Evolutionary conservation across 1,140 invertebrate genomes (phyloP), one percentile per base, ranked within the genome.

Genomic region (Rhopalosiphum padi): DNA sequence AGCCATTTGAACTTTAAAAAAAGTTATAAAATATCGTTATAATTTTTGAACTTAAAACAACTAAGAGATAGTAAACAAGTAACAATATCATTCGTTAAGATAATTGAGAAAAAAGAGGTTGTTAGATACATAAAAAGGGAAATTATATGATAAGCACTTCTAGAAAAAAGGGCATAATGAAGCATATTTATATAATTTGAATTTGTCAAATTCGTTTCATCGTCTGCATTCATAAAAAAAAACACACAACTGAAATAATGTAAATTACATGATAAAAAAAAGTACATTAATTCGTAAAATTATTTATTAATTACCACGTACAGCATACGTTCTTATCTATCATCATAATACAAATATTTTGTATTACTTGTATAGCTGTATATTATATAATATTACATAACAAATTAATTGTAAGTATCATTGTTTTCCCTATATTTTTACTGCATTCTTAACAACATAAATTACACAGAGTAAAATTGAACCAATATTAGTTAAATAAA

Each of bases 41-140:
- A 5, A 68, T n/a, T 18, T 68, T 68, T n/a, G 15, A 68, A 68
- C 15, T 68, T 68, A n/a, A 68, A 68, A n/a, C 60, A n/a, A n/a
- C n/a, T 18, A 68, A n/a, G 30, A 68, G 30, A 68, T 68, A n/a
- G 60, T 68, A 68, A n/a, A 15, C 60, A 68, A 68, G 15, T n/a
- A 68, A 68, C 60, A 68, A 68, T 68, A n/a, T 68, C 60, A n/a
- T 68, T 68, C 60, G 30, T 68, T 68, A 68, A 68, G 60, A 68
- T 68, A 68, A 68, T 68, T 68, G 30, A 68, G 15, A 68, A n/a
- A n/a, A 15, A 18, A 68, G 30, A 68, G 60, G 60, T 68, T 68
- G 60, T 68, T 68, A 68, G 60, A 18, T 68, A n/a, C 15, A 68
- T 68, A 68, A n/a, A 68, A 68, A 18, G 0, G 4, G 30, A 68